Conservation (phyloP, 2,888 invertebrate species). For the Aquatica leii region DNA sequence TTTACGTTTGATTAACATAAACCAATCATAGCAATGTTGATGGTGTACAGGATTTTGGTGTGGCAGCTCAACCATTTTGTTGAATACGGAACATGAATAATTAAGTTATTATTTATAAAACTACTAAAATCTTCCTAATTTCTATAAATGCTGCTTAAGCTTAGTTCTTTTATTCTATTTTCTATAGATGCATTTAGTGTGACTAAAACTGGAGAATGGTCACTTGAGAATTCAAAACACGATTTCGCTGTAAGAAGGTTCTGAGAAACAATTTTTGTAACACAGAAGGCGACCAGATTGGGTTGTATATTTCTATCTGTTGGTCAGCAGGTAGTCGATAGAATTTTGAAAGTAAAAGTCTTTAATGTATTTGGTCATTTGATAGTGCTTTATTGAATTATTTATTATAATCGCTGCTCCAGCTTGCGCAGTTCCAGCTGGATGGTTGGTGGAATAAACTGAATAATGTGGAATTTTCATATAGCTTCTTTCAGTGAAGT, state of each 20-base stretch:
- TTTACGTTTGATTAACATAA: too few species aligned
- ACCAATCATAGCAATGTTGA: too few species aligned
- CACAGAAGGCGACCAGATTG: too few species aligned
- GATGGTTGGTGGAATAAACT: too few species aligned
- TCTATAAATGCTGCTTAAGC: constrained; percentile 9
- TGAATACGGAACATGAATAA: too few species aligned
- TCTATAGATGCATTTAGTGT: constrained; percentile 25
- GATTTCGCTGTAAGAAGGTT: constrained; percentile 19
- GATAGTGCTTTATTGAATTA: too few species aligned
- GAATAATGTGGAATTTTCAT: background rate
- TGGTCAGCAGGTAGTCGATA: background rate
- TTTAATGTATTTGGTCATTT: too few species aligned
- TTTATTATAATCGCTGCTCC: background rate
- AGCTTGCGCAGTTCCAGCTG: background rate
- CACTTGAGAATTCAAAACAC: constrained; percentile 35
- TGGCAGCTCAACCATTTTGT: background rate
- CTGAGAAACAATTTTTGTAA: too few species aligned
- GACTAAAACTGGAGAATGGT: constrained; percentile 25
- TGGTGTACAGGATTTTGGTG: too few species aligned
- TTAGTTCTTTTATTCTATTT: constrained; percentile 15
- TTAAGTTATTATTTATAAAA: background rate
- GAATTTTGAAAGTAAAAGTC: too few species aligned
- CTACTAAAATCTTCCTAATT: constrained; percentile 32
- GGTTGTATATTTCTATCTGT: background rate
- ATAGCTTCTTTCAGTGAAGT: background rate